Evolutionary conservation across 2,113 vertebrate genomes (phyloP).

Genomic region (Callocephalon fimbriatum): DNA sequence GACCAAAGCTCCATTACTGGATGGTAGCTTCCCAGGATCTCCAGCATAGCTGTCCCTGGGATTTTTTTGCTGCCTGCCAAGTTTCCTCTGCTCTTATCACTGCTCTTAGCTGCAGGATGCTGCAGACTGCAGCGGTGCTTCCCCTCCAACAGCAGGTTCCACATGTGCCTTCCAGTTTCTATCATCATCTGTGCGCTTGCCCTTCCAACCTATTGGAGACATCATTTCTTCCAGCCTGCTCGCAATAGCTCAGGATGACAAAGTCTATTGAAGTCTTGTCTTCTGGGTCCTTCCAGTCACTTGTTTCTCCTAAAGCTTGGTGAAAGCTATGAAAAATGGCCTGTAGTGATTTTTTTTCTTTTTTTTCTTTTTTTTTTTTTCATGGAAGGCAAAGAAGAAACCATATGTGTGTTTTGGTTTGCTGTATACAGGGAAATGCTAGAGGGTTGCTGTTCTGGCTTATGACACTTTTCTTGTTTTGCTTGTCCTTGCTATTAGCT

Average conservation of each 20-base stretch:
- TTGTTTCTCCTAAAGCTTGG: neutral
- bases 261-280: neutral
- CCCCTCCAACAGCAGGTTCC: accelerated
- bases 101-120: neutral
- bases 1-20: accelerated
- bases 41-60: accelerated
- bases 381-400: neutral
- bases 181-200: neutral
- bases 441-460: neutral
- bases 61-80: neutral
- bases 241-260: accelerated
- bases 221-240: neutral
- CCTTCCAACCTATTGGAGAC: neutral
- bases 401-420: neutral
- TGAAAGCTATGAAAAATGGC: neutral
- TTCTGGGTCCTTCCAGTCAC: neutral
- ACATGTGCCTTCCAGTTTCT: neutral
- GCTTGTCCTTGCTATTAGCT: neutral
- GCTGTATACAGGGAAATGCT: neutral
- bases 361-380: neutral
- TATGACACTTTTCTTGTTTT: neutral
- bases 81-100: neutral
- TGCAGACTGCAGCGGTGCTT: neutral
- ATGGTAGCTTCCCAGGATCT: neutral
- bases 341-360: accelerated